A percentile compares a stretch with the other conserved stretches of the same genome.
Evolutionary conservation across 2,888 invertebrate species (phyloP).

Genomic region (Cartodere bifasciata): DNA sequence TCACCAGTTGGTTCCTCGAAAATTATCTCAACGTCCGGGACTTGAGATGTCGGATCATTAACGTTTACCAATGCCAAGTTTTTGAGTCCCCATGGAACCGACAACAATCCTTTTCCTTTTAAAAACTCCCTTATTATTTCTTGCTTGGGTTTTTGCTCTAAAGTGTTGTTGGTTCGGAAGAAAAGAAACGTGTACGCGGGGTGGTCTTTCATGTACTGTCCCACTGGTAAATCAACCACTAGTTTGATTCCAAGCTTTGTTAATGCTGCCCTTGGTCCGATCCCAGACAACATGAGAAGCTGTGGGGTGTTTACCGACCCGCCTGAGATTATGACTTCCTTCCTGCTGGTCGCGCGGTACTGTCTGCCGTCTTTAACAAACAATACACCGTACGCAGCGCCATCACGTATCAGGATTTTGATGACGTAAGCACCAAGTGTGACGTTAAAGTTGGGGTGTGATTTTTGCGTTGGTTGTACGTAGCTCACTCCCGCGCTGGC

Average conservation of each 20-base stretch:
- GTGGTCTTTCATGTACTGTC: constrained; percentile 44
- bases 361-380: constrained; percentile 27
- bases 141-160: constrained; percentile 4
- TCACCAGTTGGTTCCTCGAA: constrained; percentile 3
- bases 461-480: constrained; percentile 38
- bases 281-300: constrained; percentile 55
- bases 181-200: constrained; percentile 20
- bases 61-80: constrained; percentile 5
- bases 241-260: constrained; percentile 33
- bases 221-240: constrained; percentile 38
- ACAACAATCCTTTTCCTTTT: constrained; percentile 37
- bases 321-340: constrained; percentile 51
- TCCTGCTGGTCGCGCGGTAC: constrained; percentile 33
- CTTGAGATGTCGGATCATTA: constrained; percentile 4
- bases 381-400: constrained; percentile 35
- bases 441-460: constrained; percentile 45
- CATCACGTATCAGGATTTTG: constrained; percentile 38
- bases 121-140: constrained; percentile 32
- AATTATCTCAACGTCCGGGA: constrained; percentile 8
- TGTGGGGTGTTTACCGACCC: constrained; percentile 57
- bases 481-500: constrained; percentile 51
- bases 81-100: constrained; percentile 12
- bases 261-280: constrained; percentile 43
- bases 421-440: constrained; percentile 43
- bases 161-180: constrained; percentile 12